Conservation (phyloP, 2,888 invertebrate genomes). For the Dynastes grantii region DNA sequence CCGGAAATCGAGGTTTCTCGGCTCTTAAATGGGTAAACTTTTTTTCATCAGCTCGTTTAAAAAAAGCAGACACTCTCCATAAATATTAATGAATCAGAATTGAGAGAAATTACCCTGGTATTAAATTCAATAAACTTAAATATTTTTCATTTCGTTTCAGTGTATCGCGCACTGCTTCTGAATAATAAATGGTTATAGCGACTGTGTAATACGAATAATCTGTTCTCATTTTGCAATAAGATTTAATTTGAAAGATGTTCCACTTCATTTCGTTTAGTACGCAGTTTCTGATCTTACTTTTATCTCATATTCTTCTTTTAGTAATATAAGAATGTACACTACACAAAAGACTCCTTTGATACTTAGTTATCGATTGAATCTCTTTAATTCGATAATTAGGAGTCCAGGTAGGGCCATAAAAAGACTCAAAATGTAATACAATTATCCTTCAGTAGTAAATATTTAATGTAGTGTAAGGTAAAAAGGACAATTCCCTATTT, state of each 20-base stretch:
- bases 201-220: conserved; percentile 8
- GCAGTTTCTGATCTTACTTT: background rate
- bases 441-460: too few species aligned
- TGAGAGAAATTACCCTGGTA: conserved; percentile 1
- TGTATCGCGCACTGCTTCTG: conserved; percentile 5
- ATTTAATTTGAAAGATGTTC: background rate
- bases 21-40: background rate
- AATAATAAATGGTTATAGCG: conserved; percentile 4
- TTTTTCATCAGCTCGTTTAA: background rate
- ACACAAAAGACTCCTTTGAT: too few species aligned
- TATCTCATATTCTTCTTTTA: background rate
- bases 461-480: too few species aligned
- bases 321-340: too few species aligned
- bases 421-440: too few species aligned
- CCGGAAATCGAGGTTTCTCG: conserved; percentile 5
- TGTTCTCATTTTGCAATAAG: conserved; percentile 1
- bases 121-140: conserved; percentile 21
- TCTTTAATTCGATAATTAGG: too few species aligned
- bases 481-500: too few species aligned
- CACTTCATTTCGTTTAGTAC: conserved; percentile 4
- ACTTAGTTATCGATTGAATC: too few species aligned
- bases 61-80: background rate
- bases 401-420: too few species aligned
- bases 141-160: conserved; percentile 20
- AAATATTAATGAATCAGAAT: conserved; percentile 33